Evolutionary conservation across 2,797 vertebrate genomes (phyloP).

Genomic region (Sarcophilus harrisii): DNA sequence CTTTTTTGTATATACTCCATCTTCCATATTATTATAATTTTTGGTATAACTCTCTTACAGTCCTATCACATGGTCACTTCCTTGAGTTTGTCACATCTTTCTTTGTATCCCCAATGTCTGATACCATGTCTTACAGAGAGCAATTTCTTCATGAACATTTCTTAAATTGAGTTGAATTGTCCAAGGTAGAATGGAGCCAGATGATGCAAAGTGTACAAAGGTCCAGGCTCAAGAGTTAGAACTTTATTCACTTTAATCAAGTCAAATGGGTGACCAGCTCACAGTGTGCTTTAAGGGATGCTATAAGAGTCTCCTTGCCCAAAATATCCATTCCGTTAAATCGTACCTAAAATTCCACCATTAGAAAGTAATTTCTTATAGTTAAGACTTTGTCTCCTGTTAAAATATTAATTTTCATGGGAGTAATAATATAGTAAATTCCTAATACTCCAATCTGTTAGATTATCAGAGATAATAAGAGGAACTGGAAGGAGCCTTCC

Average conservation of each 20-base stretch:
- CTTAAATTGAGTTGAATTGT: not conserved
- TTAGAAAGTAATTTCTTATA: not conserved
- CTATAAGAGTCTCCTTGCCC: not conserved
- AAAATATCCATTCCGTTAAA: fast-evolving
- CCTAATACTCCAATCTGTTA: not conserved
- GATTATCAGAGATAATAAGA: not conserved
- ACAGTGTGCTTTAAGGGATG: not conserved
- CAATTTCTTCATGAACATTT: not conserved
- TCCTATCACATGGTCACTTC: not conserved
- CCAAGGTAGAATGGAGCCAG: too few relatives aligned
- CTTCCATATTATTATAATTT: too few relatives aligned
- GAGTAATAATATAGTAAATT: too few relatives aligned
- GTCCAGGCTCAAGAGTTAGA: too few relatives aligned
- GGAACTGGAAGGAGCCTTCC: not conserved
- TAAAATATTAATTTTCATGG: not conserved
- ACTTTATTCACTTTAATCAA: not conserved
- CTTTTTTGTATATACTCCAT: too few relatives aligned
- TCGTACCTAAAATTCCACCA: not conserved
- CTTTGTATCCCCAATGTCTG: not conserved
- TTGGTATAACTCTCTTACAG: not conserved
- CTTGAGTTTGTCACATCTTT: not conserved
- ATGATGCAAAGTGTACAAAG: not conserved
- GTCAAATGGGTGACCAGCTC: not conserved
- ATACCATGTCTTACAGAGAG: constrained; percentile 43
- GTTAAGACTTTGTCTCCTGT: not conserved